A percentile compares a stretch with the other conserved stretches of the same genome.
These are phyloP conservation scores for Platycheirus rosarum DNA, from an alignment of 2,888 invertebrate species.

Conservation along the genomic window DNA sequence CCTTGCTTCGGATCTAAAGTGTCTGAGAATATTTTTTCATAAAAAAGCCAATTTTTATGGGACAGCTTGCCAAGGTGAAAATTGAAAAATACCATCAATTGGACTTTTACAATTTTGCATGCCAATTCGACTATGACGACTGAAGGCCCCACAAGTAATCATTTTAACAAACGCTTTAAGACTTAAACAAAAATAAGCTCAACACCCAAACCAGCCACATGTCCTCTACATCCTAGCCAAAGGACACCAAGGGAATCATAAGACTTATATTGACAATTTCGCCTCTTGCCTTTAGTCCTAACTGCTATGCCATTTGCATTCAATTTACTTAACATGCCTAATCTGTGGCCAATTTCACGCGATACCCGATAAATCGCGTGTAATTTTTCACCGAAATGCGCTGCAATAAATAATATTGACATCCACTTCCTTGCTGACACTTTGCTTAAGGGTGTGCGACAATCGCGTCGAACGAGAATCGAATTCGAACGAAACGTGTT, in stretches of 20 bases:
- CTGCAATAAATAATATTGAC: conserved; percentile 67
- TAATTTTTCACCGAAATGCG: conserved; percentile 58
- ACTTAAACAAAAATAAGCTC: too few relatives aligned
- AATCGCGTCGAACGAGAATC: not conserved
- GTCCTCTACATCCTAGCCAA: too few relatives aligned
- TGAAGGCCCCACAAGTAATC: too few relatives aligned
- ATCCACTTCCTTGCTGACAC: not conserved
- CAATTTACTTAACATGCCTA: conserved; percentile 66
- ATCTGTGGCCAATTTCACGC: conserved; percentile 67
- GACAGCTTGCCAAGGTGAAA: too few relatives aligned
- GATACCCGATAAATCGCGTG: conserved; percentile 55
- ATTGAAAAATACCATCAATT: too few relatives aligned
- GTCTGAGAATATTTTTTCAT: too few relatives aligned
- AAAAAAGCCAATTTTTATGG: too few relatives aligned
- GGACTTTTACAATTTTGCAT: too few relatives aligned
- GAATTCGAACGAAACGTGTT: conserved; percentile 5
- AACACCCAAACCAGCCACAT: too few relatives aligned
- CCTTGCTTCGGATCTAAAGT: too few relatives aligned
- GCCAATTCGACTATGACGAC: too few relatives aligned
- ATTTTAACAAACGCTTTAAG: too few relatives aligned
- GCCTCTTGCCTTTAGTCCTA: conserved; percentile 1
- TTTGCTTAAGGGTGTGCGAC: conserved; percentile 4
- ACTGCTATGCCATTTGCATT: conserved; percentile 42
- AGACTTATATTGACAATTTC: not conserved
- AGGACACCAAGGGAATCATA: conserved; percentile 1